phyloP scores from a whole-genome alignment of 2,797 vertebrate genomes.

The Iguana delicatissima region DNA sequence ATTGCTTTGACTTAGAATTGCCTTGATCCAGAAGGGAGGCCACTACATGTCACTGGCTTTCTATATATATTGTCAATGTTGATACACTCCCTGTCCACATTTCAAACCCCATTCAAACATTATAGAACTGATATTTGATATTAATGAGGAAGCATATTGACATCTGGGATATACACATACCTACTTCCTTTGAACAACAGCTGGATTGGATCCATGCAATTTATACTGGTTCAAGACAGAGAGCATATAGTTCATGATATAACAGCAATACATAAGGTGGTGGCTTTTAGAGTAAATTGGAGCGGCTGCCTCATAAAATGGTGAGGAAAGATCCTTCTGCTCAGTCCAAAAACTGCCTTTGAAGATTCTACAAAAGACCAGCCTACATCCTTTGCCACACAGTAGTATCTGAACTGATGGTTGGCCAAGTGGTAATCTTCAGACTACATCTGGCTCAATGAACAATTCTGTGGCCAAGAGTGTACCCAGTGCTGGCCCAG shows the following conservation, averaged over 20 bases:
- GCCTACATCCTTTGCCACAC: neutral
- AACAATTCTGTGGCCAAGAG: neutral
- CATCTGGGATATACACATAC: neutral
- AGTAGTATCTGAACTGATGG: neutral
- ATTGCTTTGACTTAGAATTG: neutral
- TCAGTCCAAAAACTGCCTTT: no score
- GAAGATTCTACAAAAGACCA: neutral
- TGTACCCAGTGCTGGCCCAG: neutral
- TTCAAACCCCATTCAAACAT: neutral
- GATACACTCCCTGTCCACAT: neutral
- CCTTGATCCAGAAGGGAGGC: neutral
- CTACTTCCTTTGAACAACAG: neutral
- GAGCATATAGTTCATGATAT: neutral
- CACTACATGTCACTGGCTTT: neutral
- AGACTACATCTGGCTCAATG: neutral
- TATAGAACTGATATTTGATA: conserved; percentile 1
- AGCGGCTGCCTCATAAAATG: no score
- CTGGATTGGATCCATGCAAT: neutral
- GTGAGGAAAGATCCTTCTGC: no score
- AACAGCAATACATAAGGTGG: neutral
- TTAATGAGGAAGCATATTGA: neutral
- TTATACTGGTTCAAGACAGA: neutral
- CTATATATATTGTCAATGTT: neutral
- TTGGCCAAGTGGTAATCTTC: neutral
- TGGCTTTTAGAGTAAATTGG: no score